These are phyloP conservation scores for Octodonta nipae DNA, from an alignment of 2,888 invertebrate species.

Conservation along the genomic window DNA sequence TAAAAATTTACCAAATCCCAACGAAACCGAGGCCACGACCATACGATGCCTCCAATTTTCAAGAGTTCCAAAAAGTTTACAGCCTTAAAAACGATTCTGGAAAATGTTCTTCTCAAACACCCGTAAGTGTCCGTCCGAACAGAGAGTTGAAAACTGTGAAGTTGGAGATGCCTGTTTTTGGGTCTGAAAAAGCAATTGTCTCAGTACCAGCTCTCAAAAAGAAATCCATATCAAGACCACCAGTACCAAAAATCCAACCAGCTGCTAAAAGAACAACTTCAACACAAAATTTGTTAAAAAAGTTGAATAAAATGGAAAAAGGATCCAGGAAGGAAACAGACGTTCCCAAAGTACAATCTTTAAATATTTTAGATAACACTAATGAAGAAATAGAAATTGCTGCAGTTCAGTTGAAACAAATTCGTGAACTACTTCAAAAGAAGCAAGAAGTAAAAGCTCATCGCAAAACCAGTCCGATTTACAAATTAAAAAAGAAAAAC, in stretches of 20 bases:
- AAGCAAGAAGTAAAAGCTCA: conserved; percentile 4
- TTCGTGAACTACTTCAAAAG: conserved; percentile 6
- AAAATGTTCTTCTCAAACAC: neutral
- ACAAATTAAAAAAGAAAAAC: conserved; percentile 8
- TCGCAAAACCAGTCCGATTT: neutral
- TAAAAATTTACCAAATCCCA: conserved; percentile 6
- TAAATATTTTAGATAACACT: conserved; percentile 9
- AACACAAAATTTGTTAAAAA: too few relatives aligned
- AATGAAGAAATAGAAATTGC: conserved; percentile 10
- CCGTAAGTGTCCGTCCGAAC: too few relatives aligned
- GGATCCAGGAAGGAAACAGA: neutral
- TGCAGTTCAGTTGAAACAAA: conserved; percentile 7
- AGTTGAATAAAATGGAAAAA: conserved; percentile 1
- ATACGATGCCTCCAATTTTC: conserved; percentile 7
- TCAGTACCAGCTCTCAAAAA: neutral
- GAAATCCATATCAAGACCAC: conserved; percentile 10
- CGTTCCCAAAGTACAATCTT: too few relatives aligned
- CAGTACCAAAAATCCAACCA: conserved; percentile 10
- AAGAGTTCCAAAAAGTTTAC: conserved; percentile 12
- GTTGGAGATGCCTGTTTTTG: conserved; percentile 12
- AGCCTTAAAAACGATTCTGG: conserved; percentile 2
- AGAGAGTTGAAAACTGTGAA: conserved; percentile 11
- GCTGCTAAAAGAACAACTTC: conserved; percentile 1
- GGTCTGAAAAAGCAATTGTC: conserved; percentile 11
- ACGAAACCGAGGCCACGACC: conserved; percentile 5